phyloP scores from a whole-genome alignment of 2,113 vertebrate species.

The Podarcis muralis region DNA sequence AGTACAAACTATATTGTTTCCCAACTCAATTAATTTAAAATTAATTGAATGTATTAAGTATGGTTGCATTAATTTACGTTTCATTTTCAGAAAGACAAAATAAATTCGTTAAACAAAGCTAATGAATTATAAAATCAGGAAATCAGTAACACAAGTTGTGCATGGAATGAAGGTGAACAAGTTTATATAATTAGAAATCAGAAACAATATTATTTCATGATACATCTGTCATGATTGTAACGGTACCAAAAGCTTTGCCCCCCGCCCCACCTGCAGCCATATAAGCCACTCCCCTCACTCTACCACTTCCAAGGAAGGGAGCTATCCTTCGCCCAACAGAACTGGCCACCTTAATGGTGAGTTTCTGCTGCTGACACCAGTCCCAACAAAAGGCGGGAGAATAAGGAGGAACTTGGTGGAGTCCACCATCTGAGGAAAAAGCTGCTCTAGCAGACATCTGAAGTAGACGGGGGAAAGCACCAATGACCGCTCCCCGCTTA shows the following conservation, averaged over 20 bases:
- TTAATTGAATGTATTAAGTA: neutral
- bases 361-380: too few relatives aligned
- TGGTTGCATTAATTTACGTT: neutral
- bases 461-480: neutral
- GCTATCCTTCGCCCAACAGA: too few relatives aligned
- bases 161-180: neutral
- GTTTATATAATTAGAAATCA: neutral
- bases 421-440: neutral
- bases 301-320: too few relatives aligned
- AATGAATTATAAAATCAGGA: neutral
- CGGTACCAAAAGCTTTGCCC: too few relatives aligned
- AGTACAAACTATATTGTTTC: neutral
- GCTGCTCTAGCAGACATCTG: neutral
- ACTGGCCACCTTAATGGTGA: too few relatives aligned
- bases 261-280: too few relatives aligned
- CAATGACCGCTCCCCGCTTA: too few relatives aligned
- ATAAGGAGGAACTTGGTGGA: too few relatives aligned
- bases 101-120: neutral
- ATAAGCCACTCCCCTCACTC: too few relatives aligned
- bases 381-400: too few relatives aligned
- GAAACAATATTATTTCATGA: neutral
- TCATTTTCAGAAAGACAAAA: conserved; percentile 3
- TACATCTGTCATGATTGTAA: too few relatives aligned
- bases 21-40: conserved; percentile 13
- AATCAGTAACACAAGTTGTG: neutral